Percentiles rank a stretch among this genome's conserved stretches.
Conservation (phyloP, 2,888 invertebrate species). For the Dicycla oo region DNA sequence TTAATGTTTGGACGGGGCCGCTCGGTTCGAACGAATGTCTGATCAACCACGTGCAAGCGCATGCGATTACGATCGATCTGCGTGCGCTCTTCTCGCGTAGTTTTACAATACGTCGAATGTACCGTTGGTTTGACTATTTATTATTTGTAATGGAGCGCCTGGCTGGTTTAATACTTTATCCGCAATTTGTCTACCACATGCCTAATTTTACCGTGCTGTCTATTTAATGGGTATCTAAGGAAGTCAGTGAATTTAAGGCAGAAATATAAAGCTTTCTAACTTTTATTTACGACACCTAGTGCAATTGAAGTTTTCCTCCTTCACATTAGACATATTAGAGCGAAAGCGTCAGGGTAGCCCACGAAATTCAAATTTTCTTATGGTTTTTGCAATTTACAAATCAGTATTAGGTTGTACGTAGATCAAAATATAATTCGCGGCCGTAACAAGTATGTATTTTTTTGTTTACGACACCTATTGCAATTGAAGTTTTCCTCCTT, state of each 20-base stretch:
- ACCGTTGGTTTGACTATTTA: conserved; percentile 6
- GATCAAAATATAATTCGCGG: too few species aligned
- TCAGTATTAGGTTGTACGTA: too few species aligned
- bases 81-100: conserved; percentile 21
- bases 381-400: too few species aligned
- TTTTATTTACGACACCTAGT: background rate
- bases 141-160: conserved; percentile 7
- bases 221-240: background rate
- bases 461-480: background rate
- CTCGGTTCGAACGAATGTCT: conserved; percentile 24
- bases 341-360: too few species aligned
- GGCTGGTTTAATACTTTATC: background rate
- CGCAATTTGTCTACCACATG: background rate
- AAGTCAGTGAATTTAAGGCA: background rate
- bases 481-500: background rate
- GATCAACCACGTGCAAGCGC: conserved; percentile 40
- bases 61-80: conserved; percentile 39
- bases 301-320: background rate
- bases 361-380: too few species aligned
- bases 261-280: background rate
- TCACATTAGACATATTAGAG: background rate
- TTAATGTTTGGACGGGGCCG: too few species aligned
- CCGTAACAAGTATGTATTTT: too few species aligned
- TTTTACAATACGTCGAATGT: conserved; percentile 39
- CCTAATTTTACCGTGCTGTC: background rate